A percentile compares a stretch with the other conserved stretches of the same genome.
Evolutionary conservation across 2,113 vertebrate species (phyloP).

Genomic region (Platichthys flesus): DNA sequence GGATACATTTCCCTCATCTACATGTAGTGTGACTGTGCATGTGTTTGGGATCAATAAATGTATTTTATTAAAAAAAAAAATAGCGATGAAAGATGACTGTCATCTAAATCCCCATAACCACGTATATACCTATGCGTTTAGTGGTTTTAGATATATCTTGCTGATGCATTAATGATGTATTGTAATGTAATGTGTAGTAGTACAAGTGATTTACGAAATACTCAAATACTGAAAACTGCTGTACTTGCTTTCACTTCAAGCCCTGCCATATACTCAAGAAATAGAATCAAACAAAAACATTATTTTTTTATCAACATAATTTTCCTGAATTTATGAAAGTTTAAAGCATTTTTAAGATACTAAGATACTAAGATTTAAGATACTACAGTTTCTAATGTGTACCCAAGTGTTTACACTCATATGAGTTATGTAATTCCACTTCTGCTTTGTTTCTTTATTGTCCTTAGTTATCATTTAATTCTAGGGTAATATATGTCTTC

Average conservation of each 20-base stretch:
- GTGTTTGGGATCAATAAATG: too few relatives aligned
- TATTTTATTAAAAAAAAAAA: not conserved
- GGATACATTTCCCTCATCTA: too few relatives aligned
- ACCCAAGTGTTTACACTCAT: constrained; percentile 74
- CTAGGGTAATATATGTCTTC: constrained; percentile 31
- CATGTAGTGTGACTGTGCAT: too few relatives aligned
- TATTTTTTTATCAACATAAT: constrained; percentile 13
- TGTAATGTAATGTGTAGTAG: not conserved
- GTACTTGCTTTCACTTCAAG: constrained; percentile 55
- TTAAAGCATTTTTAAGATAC: constrained; percentile 21
- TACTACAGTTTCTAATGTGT: constrained; percentile 34
- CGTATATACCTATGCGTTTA: too few relatives aligned
- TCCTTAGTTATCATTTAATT: constrained; percentile 40
- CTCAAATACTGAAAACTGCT: constrained; percentile 57
- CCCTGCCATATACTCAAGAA: constrained; percentile 17
- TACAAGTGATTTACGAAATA: constrained; percentile 21
- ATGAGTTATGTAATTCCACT: constrained; percentile 40
- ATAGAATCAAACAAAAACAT: constrained; percentile 1
- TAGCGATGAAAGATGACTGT: not conserved
- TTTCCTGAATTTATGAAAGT: constrained; percentile 36
- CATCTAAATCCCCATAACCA: not conserved
- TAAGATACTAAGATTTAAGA: too few relatives aligned
- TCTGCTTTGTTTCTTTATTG: constrained; percentile 28
- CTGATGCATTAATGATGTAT: not conserved
- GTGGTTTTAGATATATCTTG: not conserved